Evolutionary conservation across 2,113 vertebrate genomes (phyloP), one percentile per base, ranked within the genome.

Genomic region (Marmota monax): DNA sequence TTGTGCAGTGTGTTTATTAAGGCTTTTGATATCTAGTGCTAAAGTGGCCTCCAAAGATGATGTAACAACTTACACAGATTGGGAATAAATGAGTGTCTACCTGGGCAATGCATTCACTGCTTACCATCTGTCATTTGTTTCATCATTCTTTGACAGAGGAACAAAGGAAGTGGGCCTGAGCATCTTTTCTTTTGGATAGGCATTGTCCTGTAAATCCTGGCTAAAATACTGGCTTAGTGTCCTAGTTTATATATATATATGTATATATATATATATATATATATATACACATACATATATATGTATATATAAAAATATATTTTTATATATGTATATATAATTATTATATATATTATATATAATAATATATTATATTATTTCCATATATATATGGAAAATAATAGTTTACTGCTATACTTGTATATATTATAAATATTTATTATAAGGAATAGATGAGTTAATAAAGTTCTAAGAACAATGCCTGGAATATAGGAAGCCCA

Each of bases 401-500:
- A 25, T 17, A 32, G 8, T 32, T 65, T 56, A 25, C 34, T 73
- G 32, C 22, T 88, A 69, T 5, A 70, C 34, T 29, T 23, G 14
- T 37, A 58, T 78, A 42, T 29, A 34, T 51, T 34, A 27, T 10
- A 58, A 27, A 29, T 42, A 82, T 13, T 82, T 61, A 73, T 45
- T 58, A 53, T 22, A 9, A 88, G 39, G 10, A 95, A 72, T 29
- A 93, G 53, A 34, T 39, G 12, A 88, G 48, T 67, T 92, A 79
- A 89, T 72, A 84, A 91, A 80, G 22, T 45, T 95, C 48, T 79
- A 74, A 80, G 86, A 95, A 87, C 1, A 84, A 58, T 76, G 37
- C 27, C 39, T 90, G 51, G 39, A 74, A 78, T 45, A 83, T 7
- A 51, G n/a, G 67, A 85, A 74, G 34, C 20, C 73, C 87, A 34